A percentile compares a stretch with the other conserved stretches of the same genome.
Evolutionary conservation across 2,797 vertebrate genomes (phyloP).

Genomic region (Pelochelys cantorii): DNA sequence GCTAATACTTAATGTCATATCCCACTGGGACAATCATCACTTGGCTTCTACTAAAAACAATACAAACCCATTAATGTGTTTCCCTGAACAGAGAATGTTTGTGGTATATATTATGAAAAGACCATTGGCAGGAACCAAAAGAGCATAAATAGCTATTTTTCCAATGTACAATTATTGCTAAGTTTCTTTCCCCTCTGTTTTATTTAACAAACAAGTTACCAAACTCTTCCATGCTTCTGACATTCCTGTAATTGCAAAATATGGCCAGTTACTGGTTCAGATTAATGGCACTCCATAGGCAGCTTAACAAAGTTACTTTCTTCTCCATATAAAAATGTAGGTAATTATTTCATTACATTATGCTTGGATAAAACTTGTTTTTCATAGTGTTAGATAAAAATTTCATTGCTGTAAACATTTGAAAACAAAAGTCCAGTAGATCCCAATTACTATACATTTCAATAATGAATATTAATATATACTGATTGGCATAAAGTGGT

Average conservation of each 20-base stretch:
- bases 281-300: background rate
- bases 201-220: slow-evolving; percentile 55
- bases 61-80: slow-evolving; percentile 45
- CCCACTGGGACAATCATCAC: slow-evolving; percentile 55
- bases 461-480: background rate
- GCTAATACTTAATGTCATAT: slow-evolving; percentile 73
- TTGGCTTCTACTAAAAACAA: slow-evolving; percentile 63
- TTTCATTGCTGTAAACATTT: background rate
- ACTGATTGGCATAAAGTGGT: background rate
- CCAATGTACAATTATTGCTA: slow-evolving; percentile 42
- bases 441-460: background rate
- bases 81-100: slow-evolving; percentile 57
- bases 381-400: background rate
- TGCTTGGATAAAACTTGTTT: background rate
- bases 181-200: slow-evolving; percentile 60
- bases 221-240: slow-evolving; percentile 24
- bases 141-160: slow-evolving; percentile 60
- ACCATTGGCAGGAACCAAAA: slow-evolving; percentile 57
- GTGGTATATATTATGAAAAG: slow-evolving; percentile 53
- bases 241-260: background rate
- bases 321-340: background rate
- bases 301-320: background rate
- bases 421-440: background rate
- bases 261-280: slow-evolving; percentile 19
- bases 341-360: background rate